Base-by-base conservation (phyloP, 2,888 invertebrate species). In the Drosophila nigricruria region DNA sequence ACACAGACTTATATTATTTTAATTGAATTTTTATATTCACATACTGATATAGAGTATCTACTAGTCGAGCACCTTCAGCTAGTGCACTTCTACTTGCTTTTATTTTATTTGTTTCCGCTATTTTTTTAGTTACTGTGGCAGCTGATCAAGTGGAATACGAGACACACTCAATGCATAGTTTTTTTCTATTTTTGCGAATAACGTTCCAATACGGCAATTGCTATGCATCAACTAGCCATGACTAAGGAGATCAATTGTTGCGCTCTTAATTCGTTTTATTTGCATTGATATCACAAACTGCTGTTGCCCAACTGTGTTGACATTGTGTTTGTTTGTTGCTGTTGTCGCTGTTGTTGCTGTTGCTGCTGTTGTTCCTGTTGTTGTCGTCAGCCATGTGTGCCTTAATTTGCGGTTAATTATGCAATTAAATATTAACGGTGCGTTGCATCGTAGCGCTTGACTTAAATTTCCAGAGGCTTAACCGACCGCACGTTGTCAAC, bases 321-420 rank as follows among this genome's bases (percentile, higher is more conserved):
- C 73, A 76, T 67, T 67, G 73, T 30, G 59, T 23, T 50, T 50
- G 58, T 38, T 20, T 47, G 27, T 5, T 47, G 47, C 2, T 36
- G n/a, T 2, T n/a, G n/a, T 1, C 10, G 18, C 4, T 40, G 40
- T 6, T 23, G 42, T 45, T 45, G 38, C 12, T 42, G 42, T 23
- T 42, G 47, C 32, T 38, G 64, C 27, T 50, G 67, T n/a, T 38
- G 32, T 10, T 40, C 42, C 42, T 64, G 75, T 42, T 54, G 66
- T 58, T 52, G 64, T 59, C 66, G 52, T 30, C 59, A 81, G 59
- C 81, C 76, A 75, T 70, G 85, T 88, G 74, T 88, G 62, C 66
- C 62, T 82, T 87, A 85, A 90, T 85, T 85, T 86, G 88, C 77
- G 88, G 88, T 89, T 86, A 85, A 88, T 90, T 89, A 79, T 90